A percentile compares a stretch with the other conserved stretches of the same genome.
These are phyloP conservation scores for Drosophila testacea DNA, from an alignment of 2,888 invertebrate genomes.

Conservation along the genomic window DNA sequence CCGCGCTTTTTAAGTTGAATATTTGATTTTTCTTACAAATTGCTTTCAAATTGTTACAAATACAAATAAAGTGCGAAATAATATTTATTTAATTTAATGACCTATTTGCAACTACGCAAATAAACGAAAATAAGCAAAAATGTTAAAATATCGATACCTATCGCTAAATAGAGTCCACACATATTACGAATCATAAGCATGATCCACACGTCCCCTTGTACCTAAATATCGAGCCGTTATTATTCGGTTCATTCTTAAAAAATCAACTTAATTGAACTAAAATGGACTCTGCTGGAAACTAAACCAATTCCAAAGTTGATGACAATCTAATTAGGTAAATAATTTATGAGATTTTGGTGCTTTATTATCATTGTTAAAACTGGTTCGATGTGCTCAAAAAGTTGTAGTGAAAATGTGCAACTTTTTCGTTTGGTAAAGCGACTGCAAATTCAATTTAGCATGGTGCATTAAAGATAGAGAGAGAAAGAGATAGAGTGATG, in stretches of 20 bases:
- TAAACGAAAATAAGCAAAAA: too few relatives aligned
- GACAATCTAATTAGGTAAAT: slow-evolving; percentile 59
- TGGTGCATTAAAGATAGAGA: background rate
- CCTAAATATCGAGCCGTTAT: background rate
- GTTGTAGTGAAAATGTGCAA: slow-evolving; percentile 67
- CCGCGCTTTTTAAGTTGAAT: too few relatives aligned
- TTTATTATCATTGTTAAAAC: slow-evolving; percentile 43
- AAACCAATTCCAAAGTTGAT: slow-evolving; percentile 1
- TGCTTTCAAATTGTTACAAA: too few relatives aligned
- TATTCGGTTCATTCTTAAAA: background rate
- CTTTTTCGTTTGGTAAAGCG: slow-evolving; percentile 35
- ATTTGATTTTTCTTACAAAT: too few relatives aligned
- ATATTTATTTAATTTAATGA: too few relatives aligned
- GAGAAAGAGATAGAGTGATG: background rate
- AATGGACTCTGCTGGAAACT: background rate
- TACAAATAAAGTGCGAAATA: too few relatives aligned
- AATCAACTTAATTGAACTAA: background rate
- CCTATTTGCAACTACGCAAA: too few relatives aligned
- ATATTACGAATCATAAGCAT: background rate
- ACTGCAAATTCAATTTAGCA: slow-evolving; percentile 20
- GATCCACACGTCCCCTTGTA: background rate
- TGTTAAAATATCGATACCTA: too few relatives aligned
- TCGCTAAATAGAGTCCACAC: background rate
- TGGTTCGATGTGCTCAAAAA: slow-evolving; percentile 51
- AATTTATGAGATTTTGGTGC: slow-evolving; percentile 51